Base-by-base conservation (phyloP, 53 echinoderm and acorn worm species). In the Stichopus horrens region DNA sequence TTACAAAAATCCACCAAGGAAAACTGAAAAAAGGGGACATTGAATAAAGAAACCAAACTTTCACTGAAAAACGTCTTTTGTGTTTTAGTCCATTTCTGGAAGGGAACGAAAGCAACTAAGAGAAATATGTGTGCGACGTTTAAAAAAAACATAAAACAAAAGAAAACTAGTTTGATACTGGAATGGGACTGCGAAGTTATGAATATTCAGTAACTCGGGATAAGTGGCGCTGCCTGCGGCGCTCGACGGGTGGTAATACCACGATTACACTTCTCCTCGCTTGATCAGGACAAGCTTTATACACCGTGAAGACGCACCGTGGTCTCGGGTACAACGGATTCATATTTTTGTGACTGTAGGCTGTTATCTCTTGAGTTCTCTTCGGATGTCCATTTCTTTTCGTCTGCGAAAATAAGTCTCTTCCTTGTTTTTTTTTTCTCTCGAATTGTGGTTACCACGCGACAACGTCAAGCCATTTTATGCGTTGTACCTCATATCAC, bases 201-300 rank as follows among this genome's bases (percentile, higher is more conserved):
- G 85, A 85, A 85, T 85, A 85, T 85, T 85, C 85, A 85, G 8
- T 37, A 21, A 76, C 8, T 51, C 22, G 22, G 13, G 54, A 76
- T 85, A 85, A 85, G 85, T 85, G 85, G 52, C 51, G 85, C 52
- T 67, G 85, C 85, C 85, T 60, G 85, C 85, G 85, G 85, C 85
- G 85, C 85, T 14, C 85, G 71, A 85, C 85, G 85, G 85, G 85
- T 66, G 85, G 85, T 67, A 21, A 85, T 85, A 85, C 85, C 85
- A 59, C 68, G 52, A 51, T 85, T 85, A 85, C 85, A 85, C 85
- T 65, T 59, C 23, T 76, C 37, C 9, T 16, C 77, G 11, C 37
- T 51, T 76, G 52, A 23, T 23, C 68, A 14, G n/a, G 11, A 3
- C 68, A 9, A 13, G 7, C 52, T 51, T 76, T 23, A 7, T 76